Base-by-base conservation (phyloP, 1,140 invertebrate species). In the Macrocentrus cingulum region DNA sequence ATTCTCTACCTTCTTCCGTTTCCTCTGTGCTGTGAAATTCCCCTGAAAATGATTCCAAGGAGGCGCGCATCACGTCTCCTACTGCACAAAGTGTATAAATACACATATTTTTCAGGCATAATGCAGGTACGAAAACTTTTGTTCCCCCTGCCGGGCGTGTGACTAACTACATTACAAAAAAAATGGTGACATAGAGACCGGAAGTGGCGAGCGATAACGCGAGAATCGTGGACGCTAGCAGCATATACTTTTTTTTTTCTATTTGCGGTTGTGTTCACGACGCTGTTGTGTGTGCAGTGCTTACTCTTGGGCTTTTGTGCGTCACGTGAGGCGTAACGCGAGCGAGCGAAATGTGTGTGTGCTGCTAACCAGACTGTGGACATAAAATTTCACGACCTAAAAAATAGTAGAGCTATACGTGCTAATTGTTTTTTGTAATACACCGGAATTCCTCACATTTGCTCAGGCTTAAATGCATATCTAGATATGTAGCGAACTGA, bases 11-110 rank as follows among this genome's bases (percentile, higher is more conserved):
- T 13, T 36, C 34, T 50, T 57, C 46, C 55, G 55, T 57, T 57
- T 57, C 55, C 55, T 41, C 46, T 39, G 34, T 50, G 55, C 46
- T 39, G 34, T 50, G 55, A 57, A 57, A 57, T 57, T 49, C 55
- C n/a, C 11, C 19, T 57, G 7, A 29, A 57, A 57, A 57, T 57
- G 36, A 57, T 23, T 20, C 11, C 19, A 13, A 41, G 19, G 16
- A 23, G 39, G 32, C 11, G 8, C 20, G n/a, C 11, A 51, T 22
- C 6, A 2, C 6, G 18, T 8, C 1, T 45, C 8, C 18, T 50
- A 15, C 11, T 22, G 9, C 22, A n/a, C n/a, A n/a, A 32, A 16
- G 29, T 51, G 48, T 18, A 32, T 36, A 16, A 34, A 51, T 16
- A 1, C 18, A 20, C 20, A 51, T 36, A 32, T 29, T n/a, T n/a